Evolutionary conservation across 2,113 vertebrate species (phyloP), one percentile per base, ranked within the genome.

Genomic region (Limanda limanda): DNA sequence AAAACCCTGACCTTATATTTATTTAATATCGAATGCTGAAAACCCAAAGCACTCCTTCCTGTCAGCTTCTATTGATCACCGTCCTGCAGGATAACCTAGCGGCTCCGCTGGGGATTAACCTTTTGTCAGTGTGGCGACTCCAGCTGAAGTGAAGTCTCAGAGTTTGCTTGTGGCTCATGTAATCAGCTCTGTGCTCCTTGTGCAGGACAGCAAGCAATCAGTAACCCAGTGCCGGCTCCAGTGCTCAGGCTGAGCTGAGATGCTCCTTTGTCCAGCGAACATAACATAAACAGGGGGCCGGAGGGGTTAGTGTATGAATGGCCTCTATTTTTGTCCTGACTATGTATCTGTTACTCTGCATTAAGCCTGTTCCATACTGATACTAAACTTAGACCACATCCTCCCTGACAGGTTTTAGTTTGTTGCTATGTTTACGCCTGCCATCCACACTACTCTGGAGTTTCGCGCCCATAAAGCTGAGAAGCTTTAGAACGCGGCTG

Each of bases 41-140:
- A 81, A 71, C 51, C 47, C 71, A 74, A 45, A 85, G 56, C 90
- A 72, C 82, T 52, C 3, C 42, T 69, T 74, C 78, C 78, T 70
- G 69, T 82, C 82, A 84, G 85, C 68, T 45, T 55, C 83, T 83
- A 85, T 92, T 87, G 91, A 89, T 91, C 82, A 82, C 67, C 71
- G 70, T 81, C 76, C 78, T 35, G 24, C 61, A 78, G 70, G 76
- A 57, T 84, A 72, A 86, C 77, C 62, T 20, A 17, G 62, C 48
- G 62, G 74, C 85, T 86, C 78, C 65, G 51, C 3, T 23, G 66
- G 52, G 84, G 86, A 90, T 91, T 87, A 88, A 88, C 78, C 84
- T 83, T 86, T 85, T 82, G 84, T 84, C 67, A 64, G 45, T 5
- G n/a, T 35, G 78, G 65, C 48, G 78, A 78, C 79, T 78, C 60